Evolutionary conservation across 1,140 invertebrate species (phyloP).

Genomic region (Caenorhabditis latens): DNA sequence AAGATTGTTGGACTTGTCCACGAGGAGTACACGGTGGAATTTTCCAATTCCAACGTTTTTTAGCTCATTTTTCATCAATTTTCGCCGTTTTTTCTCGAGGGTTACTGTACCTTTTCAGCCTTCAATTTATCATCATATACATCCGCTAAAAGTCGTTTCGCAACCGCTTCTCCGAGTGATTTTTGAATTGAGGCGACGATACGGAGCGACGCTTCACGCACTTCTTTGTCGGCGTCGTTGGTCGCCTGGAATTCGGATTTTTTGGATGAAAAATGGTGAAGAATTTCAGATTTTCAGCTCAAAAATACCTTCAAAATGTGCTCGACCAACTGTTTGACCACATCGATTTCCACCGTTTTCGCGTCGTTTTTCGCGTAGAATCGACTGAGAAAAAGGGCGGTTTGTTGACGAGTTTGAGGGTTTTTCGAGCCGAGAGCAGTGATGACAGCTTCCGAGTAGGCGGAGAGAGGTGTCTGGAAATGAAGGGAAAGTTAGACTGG

Average conservation of each 20-base stretch:
- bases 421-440: slow-evolving; percentile 5
- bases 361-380: slow-evolving; percentile 47
- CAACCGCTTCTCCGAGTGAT: neutral
- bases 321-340: slow-evolving; percentile 13
- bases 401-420: slow-evolving; percentile 48
- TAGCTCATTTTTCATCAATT: neutral
- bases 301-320: slow-evolving; percentile 30
- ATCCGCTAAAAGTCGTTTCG: slow-evolving; percentile 26
- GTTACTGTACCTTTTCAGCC: neutral
- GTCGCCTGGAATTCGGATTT: neutral
- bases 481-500: neutral
- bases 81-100: too few relatives aligned
- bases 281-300: neutral
- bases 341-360: slow-evolving; percentile 1
- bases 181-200: slow-evolving; percentile 10
- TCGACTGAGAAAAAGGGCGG: slow-evolving; percentile 13
- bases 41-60: neutral
- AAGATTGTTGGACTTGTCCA: too few relatives aligned
- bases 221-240: slow-evolving; percentile 43
- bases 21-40: too few relatives aligned
- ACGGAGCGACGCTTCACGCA: slow-evolving; percentile 38
- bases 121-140: slow-evolving; percentile 48
- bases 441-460: slow-evolving; percentile 33
- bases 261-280: too few relatives aligned
- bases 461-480: slow-evolving; percentile 31